Evolutionary conservation across 2,113 vertebrate species (phyloP).

Genomic region (Syngnathus floridae): DNA sequence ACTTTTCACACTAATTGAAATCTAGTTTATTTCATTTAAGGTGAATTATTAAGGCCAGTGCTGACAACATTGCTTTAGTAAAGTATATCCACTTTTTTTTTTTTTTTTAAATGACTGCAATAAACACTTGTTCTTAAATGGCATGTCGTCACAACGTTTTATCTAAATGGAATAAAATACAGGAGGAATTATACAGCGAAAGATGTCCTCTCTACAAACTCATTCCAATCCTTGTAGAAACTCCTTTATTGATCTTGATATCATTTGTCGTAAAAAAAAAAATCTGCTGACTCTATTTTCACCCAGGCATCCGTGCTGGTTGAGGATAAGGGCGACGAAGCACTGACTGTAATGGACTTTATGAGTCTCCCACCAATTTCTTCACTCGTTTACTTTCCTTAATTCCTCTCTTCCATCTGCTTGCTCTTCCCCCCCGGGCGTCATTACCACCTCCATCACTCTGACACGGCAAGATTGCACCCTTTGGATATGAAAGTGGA

Average conservation of each 20-base stretch:
- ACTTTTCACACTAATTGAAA: constrained; percentile 20
- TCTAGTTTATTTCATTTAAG: constrained; percentile 13
- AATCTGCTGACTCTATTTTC: neutral
- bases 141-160: neutral
- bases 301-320: neutral
- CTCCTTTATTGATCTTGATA: neutral
- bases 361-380: constrained; percentile 15
- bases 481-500: constrained; percentile 3
- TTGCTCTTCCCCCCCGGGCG: constrained; percentile 11
- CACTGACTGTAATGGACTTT: constrained; percentile 21
- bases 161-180: neutral
- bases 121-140: neutral
- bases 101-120: neutral
- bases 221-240: neutral
- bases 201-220: neutral
- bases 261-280: constrained; percentile 4
- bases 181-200: neutral
- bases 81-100: neutral
- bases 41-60: constrained; percentile 21
- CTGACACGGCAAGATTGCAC: constrained; percentile 15
- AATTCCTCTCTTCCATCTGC: constrained; percentile 18
- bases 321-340: constrained; percentile 1
- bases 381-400: constrained; percentile 24
- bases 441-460: constrained; percentile 22
- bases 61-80: constrained; percentile 15